Conservation (phyloP, 2,888 invertebrate genomes). For the Tipula lateralis region DNA sequence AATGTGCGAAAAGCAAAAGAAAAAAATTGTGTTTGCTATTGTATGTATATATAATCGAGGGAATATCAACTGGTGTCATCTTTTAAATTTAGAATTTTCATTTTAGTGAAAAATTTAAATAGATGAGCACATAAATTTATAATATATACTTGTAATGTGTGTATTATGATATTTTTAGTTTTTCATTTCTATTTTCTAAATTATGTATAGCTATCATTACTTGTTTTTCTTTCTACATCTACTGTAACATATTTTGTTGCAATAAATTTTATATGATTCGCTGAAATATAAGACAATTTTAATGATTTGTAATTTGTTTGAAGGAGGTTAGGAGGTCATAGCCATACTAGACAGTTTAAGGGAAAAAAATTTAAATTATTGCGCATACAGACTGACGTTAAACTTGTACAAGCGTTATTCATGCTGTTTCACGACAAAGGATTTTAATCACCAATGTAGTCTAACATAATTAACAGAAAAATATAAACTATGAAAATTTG, state of each 20-base stretch:
- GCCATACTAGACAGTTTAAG: not conserved
- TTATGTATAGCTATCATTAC: slow-evolving; percentile 24
- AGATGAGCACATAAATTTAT: slow-evolving; percentile 19
- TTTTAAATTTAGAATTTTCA: slow-evolving; percentile 27
- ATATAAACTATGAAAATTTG: too few relatives aligned
- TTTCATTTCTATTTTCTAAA: not conserved
- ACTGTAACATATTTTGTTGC: not conserved
- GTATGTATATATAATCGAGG: slow-evolving; percentile 13
- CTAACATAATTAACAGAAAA: too few relatives aligned
- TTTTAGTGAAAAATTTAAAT: slow-evolving; percentile 5
- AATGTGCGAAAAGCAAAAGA: not conserved
- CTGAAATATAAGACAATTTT: slow-evolving; percentile 11
- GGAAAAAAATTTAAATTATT: not conserved
- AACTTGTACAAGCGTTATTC: too few relatives aligned
- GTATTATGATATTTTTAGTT: slow-evolving; percentile 15
- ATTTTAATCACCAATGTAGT: too few relatives aligned
- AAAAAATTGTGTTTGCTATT: not conserved
- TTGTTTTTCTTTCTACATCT: not conserved
- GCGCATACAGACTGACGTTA: too few relatives aligned
- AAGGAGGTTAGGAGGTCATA: not conserved
- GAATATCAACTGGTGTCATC: slow-evolving; percentile 30
- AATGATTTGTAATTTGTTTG: not conserved
- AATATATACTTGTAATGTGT: not conserved
- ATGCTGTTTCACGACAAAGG: too few relatives aligned
- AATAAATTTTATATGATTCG: not conserved